Base-by-base conservation (phyloP, 2,797 vertebrate genomes). In the Gallinago solitaria region DNA sequence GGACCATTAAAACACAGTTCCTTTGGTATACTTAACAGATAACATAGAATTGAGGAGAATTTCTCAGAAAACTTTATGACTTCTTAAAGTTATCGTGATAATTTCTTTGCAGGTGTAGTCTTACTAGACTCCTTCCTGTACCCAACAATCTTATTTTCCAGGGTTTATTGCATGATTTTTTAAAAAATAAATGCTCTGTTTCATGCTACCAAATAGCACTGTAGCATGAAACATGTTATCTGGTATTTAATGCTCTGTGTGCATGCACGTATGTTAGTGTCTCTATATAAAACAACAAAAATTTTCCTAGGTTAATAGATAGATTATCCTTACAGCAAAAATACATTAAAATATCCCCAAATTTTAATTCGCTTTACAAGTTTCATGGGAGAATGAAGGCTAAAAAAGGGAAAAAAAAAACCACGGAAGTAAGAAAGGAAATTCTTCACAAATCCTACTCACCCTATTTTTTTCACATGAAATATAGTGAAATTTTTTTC, bases 201-300 rank as follows among this genome's bases (percentile, higher is more conserved):
- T 39, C 39, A 39, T 39, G 39, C 39, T 39, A 39, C 39, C 39
- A 63, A 68, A 37, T n/a, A 33, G 8, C 25, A 51, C 6, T 9
- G 20, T 23, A 67, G 6, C 16, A 30, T 33, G 16, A 69, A 90
- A 67, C 41, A n/a, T 5, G 23, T 47, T 24, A 43, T 21, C 23
- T 71, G 32, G 20, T 15, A 33, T 75, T 54, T 51, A 41, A 60
- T 50, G n/a, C 7, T 39, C 2, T 39, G 3, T 47, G 23, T 41
- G 3, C 8, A 15, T 13, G 11, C 4, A 60, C 5, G 3, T 18
- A 50, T 5, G 3, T 54, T 2, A 27, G 2, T 78, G 13, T 45
- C 25, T 48, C 37, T 35, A 32, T 9, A 35, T 30, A 68, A 71
- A 87, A 17, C 24, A 83, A 65, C 6, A 18, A 12, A 77, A 87